A percentile compares a stretch with the other conserved stretches of the same genome.
phyloP scores from a whole-genome alignment of 1,140 invertebrate genomes.

The Aphelenchoides besseyi region DNA sequence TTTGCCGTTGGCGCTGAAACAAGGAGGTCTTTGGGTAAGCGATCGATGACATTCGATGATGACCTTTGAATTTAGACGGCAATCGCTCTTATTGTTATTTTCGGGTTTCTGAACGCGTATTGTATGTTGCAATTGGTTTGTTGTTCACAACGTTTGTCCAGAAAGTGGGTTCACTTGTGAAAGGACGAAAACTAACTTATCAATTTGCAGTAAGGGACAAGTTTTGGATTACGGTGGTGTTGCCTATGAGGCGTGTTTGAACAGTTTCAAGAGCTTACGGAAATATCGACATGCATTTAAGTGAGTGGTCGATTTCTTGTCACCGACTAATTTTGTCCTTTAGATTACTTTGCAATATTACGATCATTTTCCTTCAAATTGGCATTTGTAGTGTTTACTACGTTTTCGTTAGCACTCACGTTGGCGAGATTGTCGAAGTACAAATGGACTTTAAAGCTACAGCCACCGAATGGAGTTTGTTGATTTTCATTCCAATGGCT shows the following conservation, averaged over 20 bases:
- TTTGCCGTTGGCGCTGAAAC: slow-evolving; percentile 57
- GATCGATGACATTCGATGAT: not conserved
- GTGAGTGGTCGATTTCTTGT: slow-evolving; percentile 21
- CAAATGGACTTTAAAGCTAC: slow-evolving; percentile 33
- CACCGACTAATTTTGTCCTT: slow-evolving; percentile 2
- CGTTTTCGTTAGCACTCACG: slow-evolving; percentile 51
- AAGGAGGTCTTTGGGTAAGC: slow-evolving; percentile 53
- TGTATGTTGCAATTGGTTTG: slow-evolving; percentile 58
- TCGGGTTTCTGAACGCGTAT: slow-evolving; percentile 50
- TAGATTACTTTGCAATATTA: slow-evolving; percentile 32
- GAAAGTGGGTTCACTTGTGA: slow-evolving; percentile 30
- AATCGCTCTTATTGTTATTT: slow-evolving; percentile 43
- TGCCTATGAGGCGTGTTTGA: slow-evolving; percentile 46
- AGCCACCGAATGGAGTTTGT: slow-evolving; percentile 32
- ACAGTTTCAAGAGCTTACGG: slow-evolving; percentile 36
- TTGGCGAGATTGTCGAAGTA: slow-evolving; percentile 49
- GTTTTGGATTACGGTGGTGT: slow-evolving; percentile 54
- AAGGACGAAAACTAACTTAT: too few species aligned
- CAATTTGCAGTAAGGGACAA: slow-evolving; percentile 42
- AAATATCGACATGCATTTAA: slow-evolving; percentile 32
- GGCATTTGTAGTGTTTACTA: slow-evolving; percentile 60
- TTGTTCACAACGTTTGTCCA: slow-evolving; percentile 53
- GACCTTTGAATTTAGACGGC: slow-evolving; percentile 34
- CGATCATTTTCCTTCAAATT: slow-evolving; percentile 45
- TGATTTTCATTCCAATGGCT: slow-evolving; percentile 40